Base-by-base conservation (phyloP, 2,888 invertebrate species). In the Amblyteles armatorius region DNA sequence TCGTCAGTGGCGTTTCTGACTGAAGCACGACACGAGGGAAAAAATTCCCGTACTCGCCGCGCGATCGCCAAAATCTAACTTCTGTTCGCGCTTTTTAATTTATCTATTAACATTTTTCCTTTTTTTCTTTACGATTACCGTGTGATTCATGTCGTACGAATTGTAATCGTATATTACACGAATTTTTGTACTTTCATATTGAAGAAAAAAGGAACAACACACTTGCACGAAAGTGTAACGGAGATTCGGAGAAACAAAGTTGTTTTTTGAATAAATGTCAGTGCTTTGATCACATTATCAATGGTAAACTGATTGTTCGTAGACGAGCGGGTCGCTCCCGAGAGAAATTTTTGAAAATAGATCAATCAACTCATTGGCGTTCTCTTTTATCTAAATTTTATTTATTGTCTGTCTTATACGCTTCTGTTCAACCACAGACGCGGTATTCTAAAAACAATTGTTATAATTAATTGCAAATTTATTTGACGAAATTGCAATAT, bases 161-260 rank as follows among this genome's bases (percentile, higher is more conserved):
- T 33, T 63, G 33, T 63, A 33, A 2, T 63, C 33, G 63, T 7
- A 63, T 16, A 63, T 63, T 63, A 22, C 63, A 63, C n/a, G 63
- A 33, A 33, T 29, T 60, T 60, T 63, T 63, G 63, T 63, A 63
- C 33, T 63, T 63, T 63, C 63, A 63, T 63, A 63, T 60, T 63
- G 29, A 57, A 57, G 22, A 57, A 3, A 57, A 33, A 16, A 40
- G 9, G 11, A 40, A 40, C 40, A 40, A 60, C 29, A 33, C n/a
- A 7, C 60, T 26, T 60, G 22, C 13, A 3, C 60, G 9, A 26
- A 13, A 60, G 26, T 26, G 9, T 60, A 7, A 55, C 22, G 55
- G 22, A 55, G 7, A 9, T 9, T 60, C 29, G 29, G 26, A 29
- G 16, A 29, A 33, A 60, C 16, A 29, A 33, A 33, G 6, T 52